phyloP scores from a whole-genome alignment of 2,888 invertebrate species.

The Helobdella robusta region DNA sequence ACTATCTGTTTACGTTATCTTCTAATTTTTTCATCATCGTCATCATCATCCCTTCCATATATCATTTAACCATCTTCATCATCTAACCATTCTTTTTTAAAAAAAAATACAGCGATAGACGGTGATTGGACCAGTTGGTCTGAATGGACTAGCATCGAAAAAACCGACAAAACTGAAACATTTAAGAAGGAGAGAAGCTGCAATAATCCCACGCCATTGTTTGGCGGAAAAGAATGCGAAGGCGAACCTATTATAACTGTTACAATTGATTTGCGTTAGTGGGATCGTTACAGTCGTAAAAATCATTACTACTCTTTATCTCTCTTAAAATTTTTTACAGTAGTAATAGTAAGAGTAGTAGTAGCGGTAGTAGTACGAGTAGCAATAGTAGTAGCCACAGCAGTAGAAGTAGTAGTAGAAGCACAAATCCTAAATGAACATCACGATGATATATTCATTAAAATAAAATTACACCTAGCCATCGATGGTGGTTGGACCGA shows the following conservation, averaged over 20 bases:
- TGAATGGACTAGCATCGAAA: conserved; percentile 15
- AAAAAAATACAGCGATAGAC: conserved; percentile 26
- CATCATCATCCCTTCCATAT: neutral
- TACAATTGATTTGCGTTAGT: conserved; percentile 11
- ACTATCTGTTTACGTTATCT: neutral
- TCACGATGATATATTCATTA: too few species aligned
- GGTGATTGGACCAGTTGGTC: conserved; percentile 29
- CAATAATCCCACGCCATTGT: conserved; percentile 24
- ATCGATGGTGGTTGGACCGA: conserved; percentile 28
- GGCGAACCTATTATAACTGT: conserved; percentile 16
- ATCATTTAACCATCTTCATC: neutral
- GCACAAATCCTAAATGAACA: too few species aligned
- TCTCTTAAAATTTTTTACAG: too few species aligned
- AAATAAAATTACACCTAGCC: neutral
- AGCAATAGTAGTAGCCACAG: too few species aligned
- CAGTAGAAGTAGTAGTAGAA: too few species aligned
- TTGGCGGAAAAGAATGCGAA: conserved; percentile 27
- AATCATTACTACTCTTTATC: too few species aligned
- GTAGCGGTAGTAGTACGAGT: too few species aligned
- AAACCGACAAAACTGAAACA: conserved; percentile 20
- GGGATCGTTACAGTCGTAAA: too few species aligned
- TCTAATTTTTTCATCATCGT: neutral
- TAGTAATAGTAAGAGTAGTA: too few species aligned
- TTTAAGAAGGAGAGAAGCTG: conserved; percentile 21
- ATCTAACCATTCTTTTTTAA: neutral